Base-by-base conservation (phyloP, 2,888 invertebrate species). In the Argyresthia goedartella region DNA sequence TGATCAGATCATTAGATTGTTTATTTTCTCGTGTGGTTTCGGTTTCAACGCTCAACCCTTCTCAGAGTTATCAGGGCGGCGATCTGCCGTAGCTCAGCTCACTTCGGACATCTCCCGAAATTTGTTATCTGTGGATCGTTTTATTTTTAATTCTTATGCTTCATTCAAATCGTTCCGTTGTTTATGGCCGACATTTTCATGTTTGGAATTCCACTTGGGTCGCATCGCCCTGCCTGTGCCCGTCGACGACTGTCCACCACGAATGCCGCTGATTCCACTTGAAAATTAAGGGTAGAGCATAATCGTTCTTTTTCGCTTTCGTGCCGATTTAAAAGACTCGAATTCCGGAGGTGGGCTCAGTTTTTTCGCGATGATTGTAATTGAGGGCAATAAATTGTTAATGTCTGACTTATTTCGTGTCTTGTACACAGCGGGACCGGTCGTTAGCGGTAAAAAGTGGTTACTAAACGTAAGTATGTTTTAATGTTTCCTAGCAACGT, bases 121-220 rank as follows among this genome's bases (percentile, higher is more conserved):
- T 85, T 81, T 78, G 82, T 85, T 77, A 75, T 71, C 66, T 67
- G 58, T 61, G 60, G 14, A 49, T 54, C 61, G 67, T 71, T 78
- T 76, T 72, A 72, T 76, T 82, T 81, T 79, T 74, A 74, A 75
- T 77, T 76, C 73, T 71, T 75, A 66, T 66, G 67, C 71, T 75
- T 80, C 81, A 82, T 85, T 84, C 84, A 84, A 86, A 86, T 85
- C 76, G 77, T 76, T 81, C 67, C 60, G 81, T 84, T 82, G 86
- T 86, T 86, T 86, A 86, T 85, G 76, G 86, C 71, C 76, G 74
- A 77, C 81, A 82, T 86, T 86, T 86, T 85, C 76, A 80, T 84
- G 76, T 82, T 85, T 86, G 62, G 77, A 81, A 86, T 86, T 80
- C 82, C 66, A 64, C 57, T 57, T 60, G 58, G 60, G 61, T 50